Evolutionary conservation across 2,113 vertebrate species (phyloP).

Genomic region (Sinocyclocheilus anshuiensis): DNA sequence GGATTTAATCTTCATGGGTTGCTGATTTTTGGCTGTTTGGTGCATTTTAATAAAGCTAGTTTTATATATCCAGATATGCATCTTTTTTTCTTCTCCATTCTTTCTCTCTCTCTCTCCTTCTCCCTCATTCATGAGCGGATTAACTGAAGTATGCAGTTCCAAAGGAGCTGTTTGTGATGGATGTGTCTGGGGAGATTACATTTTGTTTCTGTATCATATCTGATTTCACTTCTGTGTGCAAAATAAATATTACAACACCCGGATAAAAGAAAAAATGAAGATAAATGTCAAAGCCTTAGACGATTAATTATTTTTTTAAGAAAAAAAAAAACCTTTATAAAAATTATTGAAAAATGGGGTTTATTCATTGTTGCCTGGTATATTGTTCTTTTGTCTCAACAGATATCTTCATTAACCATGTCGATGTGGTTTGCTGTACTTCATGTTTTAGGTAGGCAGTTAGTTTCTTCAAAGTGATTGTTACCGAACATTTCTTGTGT

Average conservation of each 20-base stretch:
- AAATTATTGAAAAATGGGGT: not conserved
- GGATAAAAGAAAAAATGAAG: constrained; percentile 1
- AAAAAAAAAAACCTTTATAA: not conserved
- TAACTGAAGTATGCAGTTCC: constrained; percentile 44
- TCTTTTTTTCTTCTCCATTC: not conserved
- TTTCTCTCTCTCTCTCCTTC: not conserved
- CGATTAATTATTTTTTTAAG: not conserved
- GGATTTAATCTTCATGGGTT: constrained; percentile 11
- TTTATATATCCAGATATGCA: not conserved
- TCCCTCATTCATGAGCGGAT: constrained; percentile 9
- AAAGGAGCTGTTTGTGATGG: constrained; percentile 28
- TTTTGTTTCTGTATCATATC: constrained; percentile 30
- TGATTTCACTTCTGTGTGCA: constrained; percentile 17
- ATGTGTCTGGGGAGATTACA: constrained; percentile 50
- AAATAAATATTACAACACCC: constrained; percentile 16
- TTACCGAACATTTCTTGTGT: not conserved
- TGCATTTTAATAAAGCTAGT: constrained; percentile 11
- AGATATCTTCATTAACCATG: constrained; percentile 57
- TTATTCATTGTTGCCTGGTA: not conserved
- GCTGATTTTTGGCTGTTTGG: constrained; percentile 27
- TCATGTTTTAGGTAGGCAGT: constrained; percentile 57
- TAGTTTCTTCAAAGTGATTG: not conserved
- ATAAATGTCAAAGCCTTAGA: not conserved
- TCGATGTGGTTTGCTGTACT: constrained; percentile 51
- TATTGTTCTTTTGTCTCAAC: constrained; percentile 33